Percentiles rank a stretch among this genome's conserved stretches.
phyloP scores from a whole-genome alignment of 2,888 invertebrate species.

The Zaprionus lineosus region DNA sequence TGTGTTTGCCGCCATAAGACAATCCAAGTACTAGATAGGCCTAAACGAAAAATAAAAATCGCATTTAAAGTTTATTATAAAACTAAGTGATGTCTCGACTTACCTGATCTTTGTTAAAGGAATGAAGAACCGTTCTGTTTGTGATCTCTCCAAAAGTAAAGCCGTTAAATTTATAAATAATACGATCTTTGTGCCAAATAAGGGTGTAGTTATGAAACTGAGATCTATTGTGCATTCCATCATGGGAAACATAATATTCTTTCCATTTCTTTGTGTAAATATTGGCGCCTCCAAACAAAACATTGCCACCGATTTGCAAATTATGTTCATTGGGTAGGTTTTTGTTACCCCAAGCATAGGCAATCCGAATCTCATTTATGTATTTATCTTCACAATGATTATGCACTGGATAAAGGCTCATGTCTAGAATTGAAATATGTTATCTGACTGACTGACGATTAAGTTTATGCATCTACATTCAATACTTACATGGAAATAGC shows the following conservation, averaged over 20 bases:
- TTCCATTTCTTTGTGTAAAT: no score
- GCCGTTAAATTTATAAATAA: constrained; percentile 35
- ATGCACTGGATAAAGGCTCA: no score
- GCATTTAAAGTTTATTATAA: no score
- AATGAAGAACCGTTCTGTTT: neutral
- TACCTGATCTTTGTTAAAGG: constrained; percentile 9
- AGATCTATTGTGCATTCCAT: no score
- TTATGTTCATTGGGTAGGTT: neutral
- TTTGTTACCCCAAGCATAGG: constrained; percentile 40
- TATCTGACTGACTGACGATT: neutral
- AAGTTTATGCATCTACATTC: no score
- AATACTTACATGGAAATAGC: constrained; percentile 40
- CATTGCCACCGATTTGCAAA: neutral
- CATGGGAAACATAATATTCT: neutral
- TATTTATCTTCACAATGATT: neutral
- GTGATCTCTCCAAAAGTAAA: constrained; percentile 20
- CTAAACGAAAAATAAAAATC: no score
- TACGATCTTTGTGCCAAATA: constrained; percentile 32
- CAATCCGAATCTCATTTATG: constrained; percentile 24
- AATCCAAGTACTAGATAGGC: constrained; percentile 4
- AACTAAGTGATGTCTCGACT: no score
- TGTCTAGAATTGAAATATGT: constrained; percentile 23
- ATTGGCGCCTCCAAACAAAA: constrained; percentile 33
- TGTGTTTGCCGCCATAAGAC: no score
- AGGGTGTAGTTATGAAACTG: constrained; percentile 35